phyloP scores from a whole-genome alignment of 2,113 vertebrate species.

The Misgurnus mizolepis region DNA sequence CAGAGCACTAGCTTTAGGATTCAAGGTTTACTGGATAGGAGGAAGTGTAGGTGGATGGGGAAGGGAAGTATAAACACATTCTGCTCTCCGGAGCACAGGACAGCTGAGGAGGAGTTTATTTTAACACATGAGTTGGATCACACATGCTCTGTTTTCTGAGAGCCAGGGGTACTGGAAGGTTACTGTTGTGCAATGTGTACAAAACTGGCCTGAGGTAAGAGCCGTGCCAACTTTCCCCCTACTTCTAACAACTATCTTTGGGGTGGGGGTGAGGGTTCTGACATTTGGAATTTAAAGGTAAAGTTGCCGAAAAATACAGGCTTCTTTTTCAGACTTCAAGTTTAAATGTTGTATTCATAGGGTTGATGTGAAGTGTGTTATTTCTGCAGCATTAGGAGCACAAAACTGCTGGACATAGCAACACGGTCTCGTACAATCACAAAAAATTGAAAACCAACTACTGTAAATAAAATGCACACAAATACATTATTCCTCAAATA shows the following conservation, averaged over 20 bases:
- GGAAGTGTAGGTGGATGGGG: constrained; percentile 13
- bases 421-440: too few relatives aligned
- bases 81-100: constrained; percentile 27
- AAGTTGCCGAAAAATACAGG: not conserved
- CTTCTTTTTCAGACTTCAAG: not conserved
- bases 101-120: constrained; percentile 25
- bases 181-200: constrained; percentile 19
- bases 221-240: not conserved
- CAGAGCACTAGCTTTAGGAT: constrained; percentile 7
- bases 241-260: constrained; percentile 2
- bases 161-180: constrained; percentile 30
- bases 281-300: constrained; percentile 18
- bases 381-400: too few relatives aligned
- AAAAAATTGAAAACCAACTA: too few relatives aligned
- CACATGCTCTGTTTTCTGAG: constrained; percentile 1
- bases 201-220: constrained; percentile 2
- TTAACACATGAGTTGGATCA: constrained; percentile 10
- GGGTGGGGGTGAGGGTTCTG: not conserved
- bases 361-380: too few relatives aligned
- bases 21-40: constrained; percentile 15
- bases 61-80: constrained; percentile 22
- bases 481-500: too few relatives aligned
- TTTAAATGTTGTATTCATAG: too few relatives aligned
- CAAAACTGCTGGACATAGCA: too few relatives aligned
- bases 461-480: too few relatives aligned